Evolutionary conservation across 2,113 vertebrate genomes (phyloP), one percentile per base, ranked within the genome.

Genomic region (Neolamprologus kungweensis): DNA sequence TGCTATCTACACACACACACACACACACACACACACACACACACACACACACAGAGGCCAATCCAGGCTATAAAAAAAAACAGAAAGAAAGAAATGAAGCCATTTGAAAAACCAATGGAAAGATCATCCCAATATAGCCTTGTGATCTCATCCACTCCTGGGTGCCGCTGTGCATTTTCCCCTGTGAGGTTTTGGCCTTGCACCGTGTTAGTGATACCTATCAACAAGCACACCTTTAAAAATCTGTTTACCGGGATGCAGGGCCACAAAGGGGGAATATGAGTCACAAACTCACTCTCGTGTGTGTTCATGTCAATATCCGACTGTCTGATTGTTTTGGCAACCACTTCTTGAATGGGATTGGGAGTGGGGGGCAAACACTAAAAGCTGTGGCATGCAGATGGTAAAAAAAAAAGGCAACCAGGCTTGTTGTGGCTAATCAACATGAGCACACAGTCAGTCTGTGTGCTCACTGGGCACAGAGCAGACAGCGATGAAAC

Each of bases 261-360:
- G 80, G 71, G 81, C 80, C 45, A 87, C 83, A 91, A 91, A 88
- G 81, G 86, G 90, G 83, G 45, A 88, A 94, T 92, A 83, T 93
- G 92, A 95, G 93, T 95, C 89, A 87, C 90, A 95, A 92, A 95
- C 96, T 89, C 91, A 65, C 60, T 82, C 91, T 93, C 87, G 26
- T 58, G 88, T 86, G 88, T 80, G 60, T 79, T 92, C 80, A 71
- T 92, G 94, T 94, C 93, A 92, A 50, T 58, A 89, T 93, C 92
- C 86, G 85, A 86, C 88, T 78, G 84, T 89, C 93, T 92, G 94
- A 95, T 93, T 94, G 92, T 96, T 94, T 92, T 95, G 93, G 94
- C 92, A 84, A 85, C 87, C 87, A 31, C 85, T 75, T 92, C 87
- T 75, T 92, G 90, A 94, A 93, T 81, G 85, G 92, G 86, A 88